phyloP scores from a whole-genome alignment of 1,140 invertebrate species.

The Polypedilum pembai region DNA sequence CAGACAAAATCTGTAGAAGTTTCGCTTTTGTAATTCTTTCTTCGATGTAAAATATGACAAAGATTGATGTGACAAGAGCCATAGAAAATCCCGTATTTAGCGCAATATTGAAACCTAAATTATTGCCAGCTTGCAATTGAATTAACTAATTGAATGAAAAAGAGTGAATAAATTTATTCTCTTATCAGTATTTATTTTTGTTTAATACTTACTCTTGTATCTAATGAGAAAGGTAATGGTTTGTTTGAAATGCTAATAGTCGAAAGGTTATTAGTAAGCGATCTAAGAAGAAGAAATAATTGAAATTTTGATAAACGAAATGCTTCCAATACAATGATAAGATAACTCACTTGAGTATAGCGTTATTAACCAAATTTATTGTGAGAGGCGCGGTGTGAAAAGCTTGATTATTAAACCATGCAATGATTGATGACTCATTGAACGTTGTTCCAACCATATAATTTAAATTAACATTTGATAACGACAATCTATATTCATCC shows the following conservation, averaged over 20 bases:
- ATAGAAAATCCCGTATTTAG: conserved; percentile 58
- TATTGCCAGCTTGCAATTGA: conserved; percentile 45
- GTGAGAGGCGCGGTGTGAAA: conserved; percentile 58
- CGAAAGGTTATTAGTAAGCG: conserved; percentile 37
- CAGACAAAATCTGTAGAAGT: conserved; percentile 55
- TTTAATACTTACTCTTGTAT: conserved; percentile 30
- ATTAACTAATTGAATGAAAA: background rate
- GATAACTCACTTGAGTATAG: conserved; percentile 43
- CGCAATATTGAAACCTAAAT: conserved; percentile 54
- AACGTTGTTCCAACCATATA: conserved; percentile 47
- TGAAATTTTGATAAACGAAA: background rate
- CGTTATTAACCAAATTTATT: conserved; percentile 52
- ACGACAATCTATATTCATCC: conserved; percentile 21
- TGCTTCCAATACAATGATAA: background rate
- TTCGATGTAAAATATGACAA: conserved; percentile 53
- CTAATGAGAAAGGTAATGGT: conserved; percentile 53
- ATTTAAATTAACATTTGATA: conserved; percentile 38
- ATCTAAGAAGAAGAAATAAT: conserved; percentile 30
- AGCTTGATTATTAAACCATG: conserved; percentile 55
- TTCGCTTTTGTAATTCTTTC: conserved; percentile 36
- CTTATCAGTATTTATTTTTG: too few species aligned
- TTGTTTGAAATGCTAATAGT: conserved; percentile 57
- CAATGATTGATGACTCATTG: conserved; percentile 40
- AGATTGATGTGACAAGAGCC: conserved; percentile 66
- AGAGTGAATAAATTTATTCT: background rate